Conservation (phyloP, 2,113 vertebrate species). For the Catharus fuscescens region DNA sequence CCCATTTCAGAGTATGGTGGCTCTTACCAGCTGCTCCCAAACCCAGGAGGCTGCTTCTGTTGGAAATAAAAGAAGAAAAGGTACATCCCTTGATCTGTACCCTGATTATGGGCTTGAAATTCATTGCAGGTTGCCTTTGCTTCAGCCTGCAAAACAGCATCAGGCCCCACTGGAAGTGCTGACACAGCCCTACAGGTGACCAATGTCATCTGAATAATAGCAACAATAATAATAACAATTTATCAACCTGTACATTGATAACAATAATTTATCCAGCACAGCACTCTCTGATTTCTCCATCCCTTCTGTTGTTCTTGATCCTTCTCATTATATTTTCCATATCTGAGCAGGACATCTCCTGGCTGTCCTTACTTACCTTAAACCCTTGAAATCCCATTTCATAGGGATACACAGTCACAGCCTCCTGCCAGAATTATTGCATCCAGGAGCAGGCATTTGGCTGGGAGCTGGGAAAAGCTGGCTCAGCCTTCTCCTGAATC, state of each 20-base stretch:
- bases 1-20: background rate
- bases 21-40: background rate
- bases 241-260: background rate
- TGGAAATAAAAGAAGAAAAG: background rate
- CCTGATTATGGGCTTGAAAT: background rate
- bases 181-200: background rate
- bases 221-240: background rate
- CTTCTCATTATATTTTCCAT: fast-evolving
- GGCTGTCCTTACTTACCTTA: background rate
- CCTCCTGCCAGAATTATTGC: background rate
- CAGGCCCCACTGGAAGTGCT: background rate
- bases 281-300: background rate
- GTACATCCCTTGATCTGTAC: background rate
- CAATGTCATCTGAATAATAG: background rate
- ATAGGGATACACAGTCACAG: fast-evolving
- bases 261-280: background rate
- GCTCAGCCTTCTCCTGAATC: background rate
- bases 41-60: background rate
- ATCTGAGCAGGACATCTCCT: fast-evolving
- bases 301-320: background rate
- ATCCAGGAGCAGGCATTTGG: fast-evolving
- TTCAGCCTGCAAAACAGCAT: background rate
- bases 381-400: background rate
- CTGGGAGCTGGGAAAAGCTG: background rate
- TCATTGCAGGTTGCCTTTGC: background rate